Percentiles rank a stretch among this genome's conserved stretches.
Conservation (phyloP, 2,888 invertebrate species). For the Leptinotarsa peninsularis region DNA sequence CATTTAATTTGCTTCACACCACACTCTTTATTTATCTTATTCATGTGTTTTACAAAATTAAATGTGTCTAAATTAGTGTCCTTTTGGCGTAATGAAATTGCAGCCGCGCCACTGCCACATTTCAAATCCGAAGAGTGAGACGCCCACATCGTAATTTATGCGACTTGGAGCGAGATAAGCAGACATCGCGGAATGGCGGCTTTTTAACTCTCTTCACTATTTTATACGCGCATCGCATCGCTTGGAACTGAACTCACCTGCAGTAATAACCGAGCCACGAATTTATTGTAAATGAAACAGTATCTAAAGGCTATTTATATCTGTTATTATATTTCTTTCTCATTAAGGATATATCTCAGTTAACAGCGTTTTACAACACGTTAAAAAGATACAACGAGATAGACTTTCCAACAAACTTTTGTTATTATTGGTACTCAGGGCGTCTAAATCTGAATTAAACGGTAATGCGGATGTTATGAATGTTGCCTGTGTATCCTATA, state of each 20-base stretch:
- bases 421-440: constrained; percentile 46
- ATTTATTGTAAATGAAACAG: constrained; percentile 65
- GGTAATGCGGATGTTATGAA: constrained; percentile 47
- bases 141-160: constrained; percentile 45
- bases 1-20: constrained; percentile 21
- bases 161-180: constrained; percentile 42
- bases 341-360: constrained; percentile 62
- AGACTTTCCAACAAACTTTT: constrained; percentile 48
- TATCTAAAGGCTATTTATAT: constrained; percentile 64
- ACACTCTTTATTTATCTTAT: constrained; percentile 19
- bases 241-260: constrained; percentile 56
- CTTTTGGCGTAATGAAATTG: constrained; percentile 21
- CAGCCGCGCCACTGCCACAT: constrained; percentile 21
- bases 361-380: constrained; percentile 49
- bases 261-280: constrained; percentile 59
- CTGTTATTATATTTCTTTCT: constrained; percentile 63
- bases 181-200: constrained; percentile 32
- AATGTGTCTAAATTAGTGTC: constrained; percentile 21
- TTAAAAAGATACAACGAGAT: constrained; percentile 46
- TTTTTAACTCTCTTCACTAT: constrained; percentile 23
- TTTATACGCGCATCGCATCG: constrained; percentile 40
- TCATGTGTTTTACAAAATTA: constrained; percentile 15
- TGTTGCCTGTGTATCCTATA: constrained; percentile 37
- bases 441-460: constrained; percentile 48
- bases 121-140: constrained; percentile 37